These are phyloP conservation scores for Catostylus mosaicus DNA, from an alignment of 30 jellyfish, hydroid and myxozoan species.

Conservation along the genomic window DNA sequence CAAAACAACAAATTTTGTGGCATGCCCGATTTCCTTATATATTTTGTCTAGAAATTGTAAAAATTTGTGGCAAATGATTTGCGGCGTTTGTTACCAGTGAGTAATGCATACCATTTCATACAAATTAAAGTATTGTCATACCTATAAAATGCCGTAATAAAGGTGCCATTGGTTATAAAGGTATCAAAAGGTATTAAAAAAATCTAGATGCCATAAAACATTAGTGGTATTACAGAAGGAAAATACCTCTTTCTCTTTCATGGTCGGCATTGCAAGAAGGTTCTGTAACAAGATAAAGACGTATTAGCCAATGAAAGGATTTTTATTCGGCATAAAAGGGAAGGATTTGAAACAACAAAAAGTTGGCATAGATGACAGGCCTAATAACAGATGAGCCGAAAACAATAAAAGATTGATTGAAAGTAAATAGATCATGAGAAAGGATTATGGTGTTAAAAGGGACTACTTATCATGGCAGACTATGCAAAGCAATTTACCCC, in stretches of 20 bases:
- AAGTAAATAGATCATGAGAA: constrained; percentile 50
- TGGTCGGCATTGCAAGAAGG: constrained; percentile 97
- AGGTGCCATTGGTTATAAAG: neutral
- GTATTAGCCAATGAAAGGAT: constrained; percentile 25
- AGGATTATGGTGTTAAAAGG: neutral
- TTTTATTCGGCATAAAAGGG: constrained; percentile 11
- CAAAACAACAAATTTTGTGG: neutral
- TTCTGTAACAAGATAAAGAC: constrained; percentile 64
- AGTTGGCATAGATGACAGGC: neutral
- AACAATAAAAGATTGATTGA: constrained; percentile 32
- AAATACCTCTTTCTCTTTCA: constrained; percentile 94
- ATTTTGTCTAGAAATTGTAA: neutral
- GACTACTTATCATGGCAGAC: constrained; percentile 9
- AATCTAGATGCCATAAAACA: neutral
- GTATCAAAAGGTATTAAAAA: neutral
- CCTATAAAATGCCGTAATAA: neutral
- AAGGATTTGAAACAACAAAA: constrained; percentile 35
- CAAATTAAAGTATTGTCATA: neutral
- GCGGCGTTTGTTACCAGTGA: neutral
- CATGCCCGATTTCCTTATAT: neutral
- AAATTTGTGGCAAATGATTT: neutral
- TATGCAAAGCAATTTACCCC: constrained; percentile 8
- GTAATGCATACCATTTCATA: neutral
- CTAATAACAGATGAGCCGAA: constrained; percentile 18
- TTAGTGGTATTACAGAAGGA: constrained; percentile 2